Percentiles rank a stretch among this genome's conserved stretches.
Evolutionary conservation across 2,797 vertebrate species (phyloP).

Genomic region (Furcifer pardalis): DNA sequence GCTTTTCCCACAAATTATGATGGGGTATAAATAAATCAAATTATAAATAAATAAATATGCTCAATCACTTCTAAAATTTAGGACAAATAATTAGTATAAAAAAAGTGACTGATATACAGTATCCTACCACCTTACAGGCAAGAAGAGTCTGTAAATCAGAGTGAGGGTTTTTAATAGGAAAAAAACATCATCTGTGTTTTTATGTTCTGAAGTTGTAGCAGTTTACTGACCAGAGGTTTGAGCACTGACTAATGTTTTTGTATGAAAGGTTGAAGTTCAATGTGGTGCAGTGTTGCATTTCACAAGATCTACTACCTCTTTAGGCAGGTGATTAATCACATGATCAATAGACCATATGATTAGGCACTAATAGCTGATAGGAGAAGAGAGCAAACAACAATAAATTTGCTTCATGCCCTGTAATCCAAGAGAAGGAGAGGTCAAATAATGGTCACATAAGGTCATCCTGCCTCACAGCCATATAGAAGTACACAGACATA

Average conservation of each 20-base stretch:
- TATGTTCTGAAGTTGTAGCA: slow-evolving; percentile 72
- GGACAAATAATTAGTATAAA: no score
- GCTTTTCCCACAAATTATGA: no score
- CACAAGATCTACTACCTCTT: slow-evolving; percentile 78
- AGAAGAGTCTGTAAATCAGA: slow-evolving; percentile 51
- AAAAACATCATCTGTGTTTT: slow-evolving; percentile 48
- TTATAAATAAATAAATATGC: no score
- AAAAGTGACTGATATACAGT: slow-evolving; percentile 66
- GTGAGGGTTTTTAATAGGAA: slow-evolving; percentile 65
- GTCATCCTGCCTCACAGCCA: slow-evolving; percentile 76
- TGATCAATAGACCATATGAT: slow-evolving; percentile 90
- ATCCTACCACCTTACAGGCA: slow-evolving; percentile 72
- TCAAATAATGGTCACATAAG: slow-evolving; percentile 80
- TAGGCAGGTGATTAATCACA: slow-evolving; percentile 87
- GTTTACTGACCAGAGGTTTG: slow-evolving; percentile 57
- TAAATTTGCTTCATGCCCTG: slow-evolving; percentile 81
- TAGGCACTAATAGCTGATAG: slow-evolving; percentile 87
- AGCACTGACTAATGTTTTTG: slow-evolving; percentile 78
- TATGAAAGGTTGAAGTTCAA: slow-evolving; percentile 82
- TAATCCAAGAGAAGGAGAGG: slow-evolving; percentile 84
- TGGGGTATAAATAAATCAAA: no score
- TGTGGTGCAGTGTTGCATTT: slow-evolving; percentile 76
- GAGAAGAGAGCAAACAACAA: slow-evolving; percentile 82
- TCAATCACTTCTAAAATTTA: no score
- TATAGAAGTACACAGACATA: slow-evolving; percentile 32